Percentiles rank a stretch among this genome's conserved stretches.
Evolutionary conservation across 2,797 vertebrate genomes (phyloP).

Genomic region (Zalophus californianus): DNA sequence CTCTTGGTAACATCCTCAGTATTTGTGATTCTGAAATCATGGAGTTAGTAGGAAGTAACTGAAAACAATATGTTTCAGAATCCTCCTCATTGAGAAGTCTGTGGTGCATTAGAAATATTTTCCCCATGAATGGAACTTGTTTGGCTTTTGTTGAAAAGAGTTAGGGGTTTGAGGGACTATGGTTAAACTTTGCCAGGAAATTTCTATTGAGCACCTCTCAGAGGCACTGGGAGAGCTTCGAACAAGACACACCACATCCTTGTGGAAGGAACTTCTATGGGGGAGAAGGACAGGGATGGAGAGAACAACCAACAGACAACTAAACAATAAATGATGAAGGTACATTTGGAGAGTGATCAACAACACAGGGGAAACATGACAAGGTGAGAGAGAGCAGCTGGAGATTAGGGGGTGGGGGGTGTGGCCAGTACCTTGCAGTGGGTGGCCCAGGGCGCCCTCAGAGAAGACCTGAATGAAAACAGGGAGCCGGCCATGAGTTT

Average conservation of each 20-base stretch:
- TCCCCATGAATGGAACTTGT: background rate
- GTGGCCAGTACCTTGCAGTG: background rate
- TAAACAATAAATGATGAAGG: background rate
- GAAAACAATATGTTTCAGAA: background rate
- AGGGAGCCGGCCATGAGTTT: background rate
- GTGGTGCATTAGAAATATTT: background rate
- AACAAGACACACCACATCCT: background rate
- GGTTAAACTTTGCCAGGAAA: background rate
- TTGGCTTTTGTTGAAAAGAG: background rate
- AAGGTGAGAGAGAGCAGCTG: background rate
- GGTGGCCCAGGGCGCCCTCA: background rate
- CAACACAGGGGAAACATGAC: background rate
- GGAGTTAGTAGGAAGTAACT: background rate
- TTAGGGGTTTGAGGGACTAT: background rate
- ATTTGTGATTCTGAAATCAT: background rate
- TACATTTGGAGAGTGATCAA: background rate
- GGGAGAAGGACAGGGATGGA: background rate
- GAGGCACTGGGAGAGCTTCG: background rate
- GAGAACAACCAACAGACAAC: background rate
- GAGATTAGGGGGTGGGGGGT: background rate
- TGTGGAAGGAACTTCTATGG: background rate
- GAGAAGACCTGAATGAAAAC: background rate
- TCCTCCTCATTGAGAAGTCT: conserved; percentile 12
- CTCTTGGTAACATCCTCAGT: background rate
- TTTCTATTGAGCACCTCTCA: background rate